Conservation (phyloP, 92 coral and sea anemone genomes). For the Epizoanthus stellaris region DNA sequence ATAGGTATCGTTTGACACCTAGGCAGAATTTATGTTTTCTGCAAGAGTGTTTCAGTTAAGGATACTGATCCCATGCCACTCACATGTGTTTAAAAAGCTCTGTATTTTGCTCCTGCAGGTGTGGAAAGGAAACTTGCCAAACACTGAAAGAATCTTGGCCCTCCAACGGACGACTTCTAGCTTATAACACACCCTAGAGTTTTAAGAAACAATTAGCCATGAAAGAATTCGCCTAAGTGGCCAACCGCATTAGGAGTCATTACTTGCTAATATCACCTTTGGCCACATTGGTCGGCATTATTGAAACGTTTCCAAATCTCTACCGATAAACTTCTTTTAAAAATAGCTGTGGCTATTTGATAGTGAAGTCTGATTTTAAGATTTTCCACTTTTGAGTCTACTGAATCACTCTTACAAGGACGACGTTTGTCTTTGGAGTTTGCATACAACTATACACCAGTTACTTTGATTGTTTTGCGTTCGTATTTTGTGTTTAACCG, state of each 20-base stretch:
- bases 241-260: constrained; percentile 43
- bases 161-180: not conserved
- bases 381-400: not conserved
- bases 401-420: too few species aligned
- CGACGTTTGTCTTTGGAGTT: too few species aligned
- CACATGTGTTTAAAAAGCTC: constrained; percentile 11
- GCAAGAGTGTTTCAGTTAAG: constrained; percentile 10
- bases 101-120: constrained; percentile 24
- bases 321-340: not conserved
- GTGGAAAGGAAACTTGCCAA: not conserved
- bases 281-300: constrained; percentile 30
- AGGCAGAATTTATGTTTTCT: constrained; percentile 10
- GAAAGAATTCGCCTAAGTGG: constrained; percentile 32
- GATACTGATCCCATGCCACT: not conserved
- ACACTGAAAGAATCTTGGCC: not conserved
- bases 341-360: not conserved
- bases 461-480: too few species aligned
- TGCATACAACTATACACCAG: too few species aligned
- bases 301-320: constrained; percentile 13
- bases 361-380: not conserved
- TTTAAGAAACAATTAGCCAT: constrained; percentile 16
- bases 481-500: too few species aligned
- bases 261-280: constrained; percentile 51
- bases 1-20: constrained; percentile 40
- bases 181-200: not conserved